Conservation (phyloP, 2,113 vertebrate genomes). For the Melanostigma gelatinosum region DNA sequence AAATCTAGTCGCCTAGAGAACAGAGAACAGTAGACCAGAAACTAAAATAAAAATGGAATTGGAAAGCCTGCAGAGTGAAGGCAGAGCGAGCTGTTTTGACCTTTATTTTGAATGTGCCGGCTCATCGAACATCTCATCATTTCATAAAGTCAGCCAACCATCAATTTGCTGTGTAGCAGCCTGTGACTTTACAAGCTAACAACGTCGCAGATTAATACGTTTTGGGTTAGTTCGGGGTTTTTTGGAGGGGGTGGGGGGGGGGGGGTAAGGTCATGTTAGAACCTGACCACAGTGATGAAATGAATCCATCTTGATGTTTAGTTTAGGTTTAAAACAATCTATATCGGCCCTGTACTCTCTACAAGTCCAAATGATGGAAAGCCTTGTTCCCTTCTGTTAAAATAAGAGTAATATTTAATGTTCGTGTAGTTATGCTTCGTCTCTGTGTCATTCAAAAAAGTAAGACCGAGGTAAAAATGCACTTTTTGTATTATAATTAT, state of each 20-base stretch:
- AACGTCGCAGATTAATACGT: no score
- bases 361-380: no score
- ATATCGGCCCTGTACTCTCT: neutral
- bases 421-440: neutral
- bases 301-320: conserved; percentile 1
- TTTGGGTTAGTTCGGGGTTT: no score
- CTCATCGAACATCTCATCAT: no score
- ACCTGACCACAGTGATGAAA: conserved; percentile 6
- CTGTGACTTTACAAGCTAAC: no score
- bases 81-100: neutral
- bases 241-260: no score
- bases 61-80: no score
- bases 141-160: no score
- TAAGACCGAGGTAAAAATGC: neutral
- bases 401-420: neutral
- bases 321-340: neutral
- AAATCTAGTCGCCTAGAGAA: neutral
- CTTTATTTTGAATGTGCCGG: no score
- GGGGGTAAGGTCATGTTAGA: conserved; percentile 21
- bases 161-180: no score
- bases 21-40: neutral
- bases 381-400: neutral
- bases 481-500: neutral
- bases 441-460: neutral
- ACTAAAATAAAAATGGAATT: neutral